Evolutionary conservation across 1,140 invertebrate species (phyloP).

Genomic region (Drosophila kanapiae): DNA sequence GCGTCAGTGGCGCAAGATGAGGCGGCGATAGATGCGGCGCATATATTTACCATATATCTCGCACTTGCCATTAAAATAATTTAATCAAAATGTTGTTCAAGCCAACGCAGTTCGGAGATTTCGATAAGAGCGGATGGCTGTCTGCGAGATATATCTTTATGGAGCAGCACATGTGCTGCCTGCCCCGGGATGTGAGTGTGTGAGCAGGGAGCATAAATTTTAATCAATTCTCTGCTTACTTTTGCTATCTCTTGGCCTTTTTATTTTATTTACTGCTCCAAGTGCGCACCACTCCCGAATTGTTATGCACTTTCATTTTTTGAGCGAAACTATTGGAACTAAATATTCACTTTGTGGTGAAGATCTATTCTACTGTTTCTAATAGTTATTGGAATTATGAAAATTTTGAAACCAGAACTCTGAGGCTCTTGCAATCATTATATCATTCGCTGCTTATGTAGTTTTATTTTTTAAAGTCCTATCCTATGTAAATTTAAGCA

Average conservation of each 20-base stretch:
- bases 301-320: slow-evolving; percentile 58
- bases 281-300: slow-evolving; percentile 46
- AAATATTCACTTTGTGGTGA: neutral
- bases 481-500: too few species aligned
- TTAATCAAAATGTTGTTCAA: slow-evolving; percentile 79
- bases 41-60: slow-evolving; percentile 74
- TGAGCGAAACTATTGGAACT: neutral
- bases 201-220: slow-evolving; percentile 67
- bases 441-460: too few species aligned
- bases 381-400: too few species aligned
- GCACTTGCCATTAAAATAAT: slow-evolving; percentile 79
- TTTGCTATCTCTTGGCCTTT: slow-evolving; percentile 61
- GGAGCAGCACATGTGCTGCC: slow-evolving; percentile 54
- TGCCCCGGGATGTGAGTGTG: slow-evolving; percentile 22
- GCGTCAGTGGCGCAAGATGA: slow-evolving; percentile 32
- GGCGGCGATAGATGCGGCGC: slow-evolving; percentile 39
- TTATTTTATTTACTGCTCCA: slow-evolving; percentile 74
- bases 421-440: too few species aligned
- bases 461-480: too few species aligned
- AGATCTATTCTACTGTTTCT: too few species aligned
- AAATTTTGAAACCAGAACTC: too few species aligned
- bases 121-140: slow-evolving; percentile 58
- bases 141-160: slow-evolving; percentile 59
- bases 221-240: slow-evolving; percentile 81
- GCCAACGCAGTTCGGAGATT: slow-evolving; percentile 42